Conservation (phyloP, 2,797 vertebrate genomes). For the Mareca penelope region DNA sequence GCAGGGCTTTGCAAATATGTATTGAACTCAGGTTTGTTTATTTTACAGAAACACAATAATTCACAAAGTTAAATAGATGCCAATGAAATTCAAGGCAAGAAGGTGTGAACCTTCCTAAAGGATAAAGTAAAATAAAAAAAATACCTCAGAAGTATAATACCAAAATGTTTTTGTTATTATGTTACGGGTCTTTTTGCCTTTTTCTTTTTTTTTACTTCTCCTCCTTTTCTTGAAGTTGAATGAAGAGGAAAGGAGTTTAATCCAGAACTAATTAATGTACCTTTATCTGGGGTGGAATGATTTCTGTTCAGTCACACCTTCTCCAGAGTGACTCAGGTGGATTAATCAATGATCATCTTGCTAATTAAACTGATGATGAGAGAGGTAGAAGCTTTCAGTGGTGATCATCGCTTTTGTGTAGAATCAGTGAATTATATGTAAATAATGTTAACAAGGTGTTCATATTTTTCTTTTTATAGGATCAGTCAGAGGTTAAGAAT, state of each 20-base stretch:
- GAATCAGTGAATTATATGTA: neutral
- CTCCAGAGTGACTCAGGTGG: neutral
- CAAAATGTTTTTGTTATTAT: neutral
- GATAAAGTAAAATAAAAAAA: neutral
- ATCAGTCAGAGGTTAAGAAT: neutral
- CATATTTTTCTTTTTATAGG: neutral
- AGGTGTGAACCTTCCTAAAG: neutral
- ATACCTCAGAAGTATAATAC: neutral
- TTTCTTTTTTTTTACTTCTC: neutral
- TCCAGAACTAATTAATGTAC: neutral
- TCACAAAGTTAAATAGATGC: neutral
- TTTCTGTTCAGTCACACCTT: slow-evolving; percentile 34
- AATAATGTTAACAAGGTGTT: neutral
- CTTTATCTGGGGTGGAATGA: neutral
- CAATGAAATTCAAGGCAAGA: neutral
- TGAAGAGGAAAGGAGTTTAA: neutral
- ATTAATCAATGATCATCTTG: slow-evolving; percentile 42
- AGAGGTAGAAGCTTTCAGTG: neutral
- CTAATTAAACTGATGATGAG: slow-evolving; percentile 18
- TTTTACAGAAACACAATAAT: neutral
- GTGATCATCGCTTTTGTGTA: neutral
- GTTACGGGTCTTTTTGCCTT: neutral
- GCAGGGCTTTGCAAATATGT: neutral
- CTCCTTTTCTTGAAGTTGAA: neutral
- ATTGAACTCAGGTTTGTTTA: neutral